Evolutionary conservation across 2,888 invertebrate species (phyloP), one percentile per base, ranked within the genome.

Genomic region (Quadroppia sp.): DNA sequence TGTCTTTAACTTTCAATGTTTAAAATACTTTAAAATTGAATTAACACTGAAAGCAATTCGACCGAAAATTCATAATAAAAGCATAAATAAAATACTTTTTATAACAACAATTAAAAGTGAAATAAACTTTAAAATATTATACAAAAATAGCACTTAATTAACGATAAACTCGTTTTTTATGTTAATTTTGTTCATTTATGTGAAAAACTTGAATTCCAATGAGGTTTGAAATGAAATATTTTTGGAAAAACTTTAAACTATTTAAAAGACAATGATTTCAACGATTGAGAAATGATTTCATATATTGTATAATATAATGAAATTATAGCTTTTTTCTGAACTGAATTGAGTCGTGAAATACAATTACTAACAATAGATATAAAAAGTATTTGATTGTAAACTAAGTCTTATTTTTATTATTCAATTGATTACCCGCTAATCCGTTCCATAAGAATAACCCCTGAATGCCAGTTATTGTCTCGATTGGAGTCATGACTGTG

Each of bases 401-500:
- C 7, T 13, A 20, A 7, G 23, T 53, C 15, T 15, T 53, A 23
- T 20, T n/a, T 9, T 9, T 7, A 20, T 36, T 40, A 40, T 20
- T 64, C 36, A 36, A 40, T 64, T 36, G 61, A 87, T 86, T 83
- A 92, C 92, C 85, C 79, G 90, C 88, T 77, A 90, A 82, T 42
- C 87, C 86, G 82, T 93, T 93, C 87, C 90, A 91, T 23, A 90
- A 82, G 78, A 89, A 90, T 50, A 90, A 85, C n/a, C 89, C 89
- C 30, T 87, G 85, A 59, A 88, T 84, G 79, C 89, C 87, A 79
- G 88, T 84, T 81, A 91, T 81, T 79, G 87, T 83, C 82, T 90
- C 84, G 7, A 89, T 86, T 9, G 89, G 89, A 1, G 89, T 88
- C 2, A 90, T 90, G 13, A 90, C 90, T 0, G 91, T 89, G 78